Evolutionary conservation across 1,140 invertebrate genomes (phyloP), one percentile per base, ranked within the genome.

Genomic region (Heliothis subflexa): DNA sequence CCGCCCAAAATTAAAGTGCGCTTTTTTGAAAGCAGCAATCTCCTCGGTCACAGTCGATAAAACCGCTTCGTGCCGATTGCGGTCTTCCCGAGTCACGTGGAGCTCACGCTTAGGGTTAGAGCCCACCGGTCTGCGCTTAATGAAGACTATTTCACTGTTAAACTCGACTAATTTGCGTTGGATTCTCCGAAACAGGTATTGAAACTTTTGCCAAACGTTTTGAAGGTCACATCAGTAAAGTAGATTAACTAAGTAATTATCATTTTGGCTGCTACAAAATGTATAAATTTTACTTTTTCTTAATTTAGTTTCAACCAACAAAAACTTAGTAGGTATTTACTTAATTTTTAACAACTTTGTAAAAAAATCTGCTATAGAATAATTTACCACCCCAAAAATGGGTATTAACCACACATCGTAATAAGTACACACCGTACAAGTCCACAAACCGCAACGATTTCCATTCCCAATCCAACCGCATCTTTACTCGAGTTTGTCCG

Each of bases 1-100:
- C 79, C 78, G 81, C 75, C 81, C 86, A 83, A 88, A 92, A 91
- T 90, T 92, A 91, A 91, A 91, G 85, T 86, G 85, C 81, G 87
- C 86, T 89, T 91, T 92, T 90, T 91, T 88, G 88, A 89, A 87
- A 86, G 84, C 82, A 78, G 82, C 88, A 85, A 86, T 85, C 84
- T 85, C 68, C 82, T 85, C 86, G 81, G 91, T 91, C 86, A 90
- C 89, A 88, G 82, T 86, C 91, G 88, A 92, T 92, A 92, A 92
- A 92, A 81, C 84, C 66, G 86, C 89, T 89, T 66, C 91, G 91
- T 92, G 91, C 87, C 85, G 88, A 91, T 88, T 89, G 90, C 85
- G 84, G 76, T 80, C 78, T 79, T 64, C 83, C 75, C 78, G 77
- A 64, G 73, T 66, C 79, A 82, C 80, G 76, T 78, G 78, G 61